phyloP scores from a whole-genome alignment of 2,113 vertebrate species.

The Nannobrachium achirus region DNA sequence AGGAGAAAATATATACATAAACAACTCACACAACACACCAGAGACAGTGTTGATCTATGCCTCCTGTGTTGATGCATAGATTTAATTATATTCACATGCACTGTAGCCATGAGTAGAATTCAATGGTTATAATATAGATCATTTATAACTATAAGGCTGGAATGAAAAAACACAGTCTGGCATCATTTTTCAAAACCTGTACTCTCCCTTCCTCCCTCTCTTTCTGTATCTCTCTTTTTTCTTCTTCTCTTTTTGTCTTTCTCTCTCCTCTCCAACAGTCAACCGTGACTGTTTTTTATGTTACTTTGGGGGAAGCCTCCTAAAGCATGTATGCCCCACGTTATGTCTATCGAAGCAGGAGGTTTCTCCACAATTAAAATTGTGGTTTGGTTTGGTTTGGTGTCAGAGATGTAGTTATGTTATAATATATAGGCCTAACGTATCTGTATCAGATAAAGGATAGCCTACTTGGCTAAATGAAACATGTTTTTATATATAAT shows the following conservation, averaged over 20 bases:
- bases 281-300: too few relatives aligned
- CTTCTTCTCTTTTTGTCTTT: constrained; percentile 5
- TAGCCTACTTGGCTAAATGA: too few relatives aligned
- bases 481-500: too few relatives aligned
- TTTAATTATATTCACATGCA: constrained; percentile 45
- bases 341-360: too few relatives aligned
- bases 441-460: too few relatives aligned
- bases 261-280: neutral
- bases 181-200: constrained; percentile 30
- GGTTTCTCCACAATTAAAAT: too few relatives aligned
- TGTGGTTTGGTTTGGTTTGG: too few relatives aligned
- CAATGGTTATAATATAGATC: constrained; percentile 13
- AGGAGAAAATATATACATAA: constrained; percentile 36
- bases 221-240: neutral
- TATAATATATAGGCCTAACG: too few relatives aligned
- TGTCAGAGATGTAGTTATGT: too few relatives aligned
- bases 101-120: constrained; percentile 30
- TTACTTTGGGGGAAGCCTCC: too few relatives aligned
- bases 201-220: constrained; percentile 15
- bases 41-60: constrained; percentile 15
- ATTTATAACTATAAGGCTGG: constrained; percentile 27
- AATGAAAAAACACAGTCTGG: constrained; percentile 31
- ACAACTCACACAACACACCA: constrained; percentile 31
- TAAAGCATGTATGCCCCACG: too few relatives aligned
- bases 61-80: constrained; percentile 44